These are phyloP conservation scores for Edolisoma coerulescens DNA, from an alignment of 2,113 vertebrate genomes.

Conservation along the genomic window DNA sequence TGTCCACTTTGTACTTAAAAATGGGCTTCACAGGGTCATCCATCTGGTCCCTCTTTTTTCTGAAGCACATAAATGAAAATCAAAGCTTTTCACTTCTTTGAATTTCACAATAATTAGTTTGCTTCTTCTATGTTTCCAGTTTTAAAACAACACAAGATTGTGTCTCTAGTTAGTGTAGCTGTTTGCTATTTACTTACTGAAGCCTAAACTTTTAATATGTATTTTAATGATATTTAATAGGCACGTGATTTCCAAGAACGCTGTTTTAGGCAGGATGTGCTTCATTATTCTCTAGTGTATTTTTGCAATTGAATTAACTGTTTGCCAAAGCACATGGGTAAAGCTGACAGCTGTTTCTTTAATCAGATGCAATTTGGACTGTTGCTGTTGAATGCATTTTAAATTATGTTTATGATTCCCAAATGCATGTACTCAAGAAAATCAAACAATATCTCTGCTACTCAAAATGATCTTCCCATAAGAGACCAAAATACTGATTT, in stretches of 20 bases:
- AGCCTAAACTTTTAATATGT: constrained; percentile 55
- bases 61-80: constrained; percentile 15
- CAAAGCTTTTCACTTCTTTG: constrained; percentile 34
- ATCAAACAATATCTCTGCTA: constrained; percentile 49
- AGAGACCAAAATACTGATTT: constrained; percentile 52
- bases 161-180: neutral
- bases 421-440: constrained; percentile 55
- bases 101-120: constrained; percentile 41
- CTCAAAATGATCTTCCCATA: constrained; percentile 6
- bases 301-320: constrained; percentile 53
- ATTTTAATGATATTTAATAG: constrained; percentile 29
- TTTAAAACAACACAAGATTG: constrained; percentile 11
- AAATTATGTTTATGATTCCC: constrained; percentile 64
- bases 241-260: constrained; percentile 9
- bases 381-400: constrained; percentile 63
- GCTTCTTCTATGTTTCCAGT: neutral
- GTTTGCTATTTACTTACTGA: constrained; percentile 41
- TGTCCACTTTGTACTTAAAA: neutral
- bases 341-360: constrained; percentile 51
- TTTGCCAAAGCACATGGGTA: constrained; percentile 44
- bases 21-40: neutral
- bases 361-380: constrained; percentile 44
- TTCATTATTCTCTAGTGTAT: constrained; percentile 44
- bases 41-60: neutral
- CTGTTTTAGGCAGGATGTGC: neutral